Evolutionary conservation across 2,113 vertebrate genomes (phyloP), one percentile per base, ranked within the genome.

Genomic region (Cololabis saira): DNA sequence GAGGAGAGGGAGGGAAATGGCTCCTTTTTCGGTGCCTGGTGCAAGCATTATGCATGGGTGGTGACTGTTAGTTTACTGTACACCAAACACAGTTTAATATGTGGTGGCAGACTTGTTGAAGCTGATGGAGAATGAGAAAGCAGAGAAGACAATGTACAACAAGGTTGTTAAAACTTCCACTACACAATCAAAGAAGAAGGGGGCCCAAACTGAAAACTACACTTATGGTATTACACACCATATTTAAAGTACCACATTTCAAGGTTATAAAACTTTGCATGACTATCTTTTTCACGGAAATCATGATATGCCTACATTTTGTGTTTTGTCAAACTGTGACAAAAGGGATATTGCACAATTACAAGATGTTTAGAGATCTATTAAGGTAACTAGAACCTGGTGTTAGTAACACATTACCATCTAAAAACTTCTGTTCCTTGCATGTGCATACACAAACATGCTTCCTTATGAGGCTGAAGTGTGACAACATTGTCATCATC

Each of bases 31-130:
- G 67, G 74, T 69, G 74, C 53, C 70, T 87, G 80, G 87, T 84
- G 88, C 61, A 42, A 75, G 54, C 73, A 61, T 74, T 69, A 41
- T 61, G 68, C 76, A 68, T 77, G 82, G 61, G 67, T 80, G 71
- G 79, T 40, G 83, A 85, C 83, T 84, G 80, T 85, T 60, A 58
- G 76, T 88, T 78, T 83, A 87, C 86, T 84, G 87, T 88, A 85
- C 67, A 53, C 70, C 58, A 63, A 77, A 64, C 33, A 50, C 57
- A 67, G 71, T 80, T 81, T 64, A 60, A 44, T 24, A 37, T 37
- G 54, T 16, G 44, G 59, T n/a, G 44, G 61, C 50, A 53, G 47
- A 64, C 56, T 53, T 58, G 56, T 67, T 50, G 51, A 66, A 8
- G 43, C 53, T 50, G 60, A 53, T 7, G 42, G 41, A 64, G 56